Conservation (phyloP, 2,888 invertebrate genomes). For the Cryptocephalus moraei region DNA sequence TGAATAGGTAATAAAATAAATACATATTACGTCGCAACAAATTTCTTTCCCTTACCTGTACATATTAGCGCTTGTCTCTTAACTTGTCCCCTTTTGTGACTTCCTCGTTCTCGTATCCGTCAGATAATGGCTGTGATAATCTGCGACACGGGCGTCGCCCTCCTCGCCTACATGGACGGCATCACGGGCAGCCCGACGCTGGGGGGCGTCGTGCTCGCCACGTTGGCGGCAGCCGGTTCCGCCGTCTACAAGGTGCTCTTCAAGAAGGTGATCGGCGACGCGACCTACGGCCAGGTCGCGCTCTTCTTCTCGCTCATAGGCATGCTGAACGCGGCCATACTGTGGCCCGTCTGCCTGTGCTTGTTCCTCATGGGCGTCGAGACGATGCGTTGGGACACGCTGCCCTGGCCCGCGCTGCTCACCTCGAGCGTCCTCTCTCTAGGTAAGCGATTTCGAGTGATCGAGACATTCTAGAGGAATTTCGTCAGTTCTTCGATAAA, state of each 20-base stretch:
- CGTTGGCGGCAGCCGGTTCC: constrained; percentile 83
- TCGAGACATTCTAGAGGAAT: constrained; percentile 2
- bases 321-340: constrained; percentile 71
- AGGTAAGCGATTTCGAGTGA: constrained; percentile 50
- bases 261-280: constrained; percentile 84
- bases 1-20: no score
- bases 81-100: no score
- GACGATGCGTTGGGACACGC: constrained; percentile 65
- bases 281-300: constrained; percentile 84
- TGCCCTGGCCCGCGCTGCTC: constrained; percentile 82
- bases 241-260: constrained; percentile 93
- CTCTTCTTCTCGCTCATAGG: constrained; percentile 89
- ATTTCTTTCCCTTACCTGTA: no score
- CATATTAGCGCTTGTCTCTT: no score
- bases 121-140: constrained; percentile 92
- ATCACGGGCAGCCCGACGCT: constrained; percentile 83
- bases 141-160: constrained; percentile 87
- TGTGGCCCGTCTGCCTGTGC: constrained; percentile 86
- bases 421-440: constrained; percentile 71
- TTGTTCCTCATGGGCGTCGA: constrained; percentile 82
- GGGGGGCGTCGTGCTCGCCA: constrained; percentile 82
- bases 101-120: no score
- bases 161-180: constrained; percentile 92
- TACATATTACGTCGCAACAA: no score
- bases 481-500: no score